Base-by-base conservation (phyloP, 2,888 invertebrate species). In the Scaptomyza cyrtandrae region DNA sequence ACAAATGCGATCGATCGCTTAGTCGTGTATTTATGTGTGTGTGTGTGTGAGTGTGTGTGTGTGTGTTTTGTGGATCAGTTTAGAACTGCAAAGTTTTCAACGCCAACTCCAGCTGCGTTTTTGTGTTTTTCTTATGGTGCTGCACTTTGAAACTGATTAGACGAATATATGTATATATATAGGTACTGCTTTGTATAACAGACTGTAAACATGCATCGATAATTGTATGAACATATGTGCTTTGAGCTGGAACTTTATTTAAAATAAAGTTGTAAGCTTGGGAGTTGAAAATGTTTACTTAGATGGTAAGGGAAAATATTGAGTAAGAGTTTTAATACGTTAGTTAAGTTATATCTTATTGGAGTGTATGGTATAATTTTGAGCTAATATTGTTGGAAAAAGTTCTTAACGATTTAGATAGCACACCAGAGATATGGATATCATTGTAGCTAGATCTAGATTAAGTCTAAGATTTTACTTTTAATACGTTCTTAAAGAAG, bases 31-130 rank as follows among this genome's bases (percentile, higher is more conserved):
- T 1, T 24, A 10, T 7, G 6, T 7, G 3, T 37, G 37, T 6
- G 37, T 37, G 37, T n/a, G n/a, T n/a, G 5, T n/a, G 37, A 9
- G 39, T 39, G 14, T 39, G 14, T 39, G 39, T 39, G 46, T 53
- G 48, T 19, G 19, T 48, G 35, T 41, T 44, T 68, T 61, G 19
- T 46, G 27, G 24, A 61, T 79, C 56, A 58, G 24, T 39, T 75
- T 39, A 57, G 60, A 66, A 54, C 53, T 43, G 75, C 65, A 64
- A 62, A 54, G 58, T 66, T 41, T 75, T 75, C 69, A 75, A 72
- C 78, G 55, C 83, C 71, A 56, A 13, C 84, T 84, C 78, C 84
- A 81, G 84, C 84, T 84, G 80, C 24, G 80, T 65, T 80, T 82
- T 68, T 65, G 48, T 80, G 80, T 74, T 62, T 62, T 58, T 0